These are phyloP conservation scores for Myotis planiceps DNA, from an alignment of 2,797 vertebrate genomes.

Conservation along the genomic window DNA sequence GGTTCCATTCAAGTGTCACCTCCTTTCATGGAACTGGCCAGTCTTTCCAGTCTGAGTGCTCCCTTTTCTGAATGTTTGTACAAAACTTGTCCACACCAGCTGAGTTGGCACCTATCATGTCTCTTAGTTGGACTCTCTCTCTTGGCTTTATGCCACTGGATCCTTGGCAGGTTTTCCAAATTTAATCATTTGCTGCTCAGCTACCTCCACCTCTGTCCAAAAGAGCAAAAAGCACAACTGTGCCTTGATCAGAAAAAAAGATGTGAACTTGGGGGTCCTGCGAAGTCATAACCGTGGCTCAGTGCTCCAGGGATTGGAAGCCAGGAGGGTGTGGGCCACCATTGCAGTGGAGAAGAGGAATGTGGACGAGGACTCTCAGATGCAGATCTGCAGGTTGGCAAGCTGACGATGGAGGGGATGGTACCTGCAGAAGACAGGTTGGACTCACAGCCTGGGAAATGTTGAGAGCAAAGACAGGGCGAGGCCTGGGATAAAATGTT, in stretches of 20 bases:
- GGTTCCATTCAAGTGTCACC: neutral
- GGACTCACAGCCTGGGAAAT: neutral
- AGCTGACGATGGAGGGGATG: neutral
- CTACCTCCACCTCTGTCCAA: neutral
- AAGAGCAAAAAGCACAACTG: slow-evolving; percentile 4
- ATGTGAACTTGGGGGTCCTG: neutral
- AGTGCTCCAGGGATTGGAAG: neutral
- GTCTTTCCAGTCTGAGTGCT: neutral
- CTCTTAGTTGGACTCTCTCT: neutral
- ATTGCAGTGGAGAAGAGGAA: neutral
- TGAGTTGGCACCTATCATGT: neutral
- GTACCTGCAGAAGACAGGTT: neutral
- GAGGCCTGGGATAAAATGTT: neutral
- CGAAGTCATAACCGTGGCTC: neutral
- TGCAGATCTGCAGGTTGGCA: neutral
- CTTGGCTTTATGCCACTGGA: slow-evolving; percentile 44
- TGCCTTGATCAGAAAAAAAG: neutral
- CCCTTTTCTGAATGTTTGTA: slow-evolving; percentile 18
- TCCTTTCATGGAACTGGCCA: neutral
- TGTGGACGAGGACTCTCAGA: neutral
- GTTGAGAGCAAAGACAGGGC: neutral
- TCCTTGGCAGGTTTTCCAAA: slow-evolving; percentile 36
- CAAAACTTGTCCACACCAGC: neutral
- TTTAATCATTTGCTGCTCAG: slow-evolving; percentile 39
- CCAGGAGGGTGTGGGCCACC: neutral